These are phyloP conservation scores for Salminus brasiliensis DNA, from an alignment of 2,113 vertebrate genomes.

Conservation along the genomic window DNA sequence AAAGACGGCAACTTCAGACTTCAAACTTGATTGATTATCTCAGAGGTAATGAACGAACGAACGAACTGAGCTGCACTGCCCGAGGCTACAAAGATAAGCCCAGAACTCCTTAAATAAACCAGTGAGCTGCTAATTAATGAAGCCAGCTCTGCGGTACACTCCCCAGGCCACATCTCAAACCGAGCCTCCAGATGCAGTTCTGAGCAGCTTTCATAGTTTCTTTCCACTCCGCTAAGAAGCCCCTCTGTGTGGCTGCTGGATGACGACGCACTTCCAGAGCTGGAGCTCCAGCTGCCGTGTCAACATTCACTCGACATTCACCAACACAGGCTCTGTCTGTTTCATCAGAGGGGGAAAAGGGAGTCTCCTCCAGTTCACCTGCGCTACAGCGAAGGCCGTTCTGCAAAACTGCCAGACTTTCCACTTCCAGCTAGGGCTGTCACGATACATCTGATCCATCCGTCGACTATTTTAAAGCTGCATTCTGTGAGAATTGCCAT, in stretches of 20 bases:
- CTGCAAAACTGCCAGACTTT: neutral
- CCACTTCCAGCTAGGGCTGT: too few relatives aligned
- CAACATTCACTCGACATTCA: neutral
- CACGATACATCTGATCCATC: too few relatives aligned
- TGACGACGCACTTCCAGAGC: too few relatives aligned
- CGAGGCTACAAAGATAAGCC: neutral
- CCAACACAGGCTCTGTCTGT: constrained; percentile 17
- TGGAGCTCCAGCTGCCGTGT: neutral
- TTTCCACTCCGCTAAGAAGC: neutral
- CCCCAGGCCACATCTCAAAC: neutral
- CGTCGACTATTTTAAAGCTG: too few relatives aligned
- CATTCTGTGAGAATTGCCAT: too few relatives aligned
- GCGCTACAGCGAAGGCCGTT: neutral
- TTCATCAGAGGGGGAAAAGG: neutral
- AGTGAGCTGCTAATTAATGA: neutral
- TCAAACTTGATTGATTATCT: too few relatives aligned
- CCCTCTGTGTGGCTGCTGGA: neutral
- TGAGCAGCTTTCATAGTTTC: neutral
- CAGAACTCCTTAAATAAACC: neutral
- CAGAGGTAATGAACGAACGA: too few relatives aligned
- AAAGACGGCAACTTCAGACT: too few relatives aligned
- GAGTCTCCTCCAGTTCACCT: constrained; percentile 24
- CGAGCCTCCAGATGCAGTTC: neutral
- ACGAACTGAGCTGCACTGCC: too few relatives aligned
- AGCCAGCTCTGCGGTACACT: neutral